Percentiles rank a stretch among this genome's conserved stretches.
These are phyloP conservation scores for Thamnaconus septentrionalis DNA, from an alignment of 2,113 vertebrate genomes.

Conservation along the genomic window DNA sequence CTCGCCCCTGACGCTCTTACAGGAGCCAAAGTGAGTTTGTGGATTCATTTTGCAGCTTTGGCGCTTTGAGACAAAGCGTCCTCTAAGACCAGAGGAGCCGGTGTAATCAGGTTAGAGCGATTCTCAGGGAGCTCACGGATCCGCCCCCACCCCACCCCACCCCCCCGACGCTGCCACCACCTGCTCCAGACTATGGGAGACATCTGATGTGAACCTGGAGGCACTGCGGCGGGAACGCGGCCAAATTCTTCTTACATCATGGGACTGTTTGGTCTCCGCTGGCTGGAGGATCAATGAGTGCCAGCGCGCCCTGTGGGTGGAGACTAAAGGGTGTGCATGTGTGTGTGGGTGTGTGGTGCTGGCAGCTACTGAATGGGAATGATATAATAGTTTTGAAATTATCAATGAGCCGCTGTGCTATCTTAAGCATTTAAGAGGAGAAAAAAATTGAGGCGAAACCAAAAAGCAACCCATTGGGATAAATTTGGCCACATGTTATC, in stretches of 20 bases:
- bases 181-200: constrained; percentile 8
- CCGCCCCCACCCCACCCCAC: constrained; percentile 15
- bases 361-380: constrained; percentile 5
- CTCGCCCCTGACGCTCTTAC: constrained; percentile 9
- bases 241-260: constrained; percentile 48
- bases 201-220: constrained; percentile 41
- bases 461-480: constrained; percentile 16
- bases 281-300: constrained; percentile 31
- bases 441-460: neutral
- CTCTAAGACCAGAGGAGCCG: constrained; percentile 17
- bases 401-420: constrained; percentile 1
- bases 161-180: constrained; percentile 18
- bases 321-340: constrained; percentile 8
- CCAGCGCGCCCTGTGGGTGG: neutral
- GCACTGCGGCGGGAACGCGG: neutral
- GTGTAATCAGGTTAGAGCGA: constrained; percentile 55
- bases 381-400: constrained; percentile 15
- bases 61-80: constrained; percentile 38
- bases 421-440: constrained; percentile 7
- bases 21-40: constrained; percentile 23
- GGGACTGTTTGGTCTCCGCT: constrained; percentile 37
- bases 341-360: constrained; percentile 8
- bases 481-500: neutral
- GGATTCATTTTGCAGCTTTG: constrained; percentile 36
- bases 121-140: constrained; percentile 42